Conservation (phyloP, 2,113 vertebrate genomes). For the Xiphias gladius region DNA sequence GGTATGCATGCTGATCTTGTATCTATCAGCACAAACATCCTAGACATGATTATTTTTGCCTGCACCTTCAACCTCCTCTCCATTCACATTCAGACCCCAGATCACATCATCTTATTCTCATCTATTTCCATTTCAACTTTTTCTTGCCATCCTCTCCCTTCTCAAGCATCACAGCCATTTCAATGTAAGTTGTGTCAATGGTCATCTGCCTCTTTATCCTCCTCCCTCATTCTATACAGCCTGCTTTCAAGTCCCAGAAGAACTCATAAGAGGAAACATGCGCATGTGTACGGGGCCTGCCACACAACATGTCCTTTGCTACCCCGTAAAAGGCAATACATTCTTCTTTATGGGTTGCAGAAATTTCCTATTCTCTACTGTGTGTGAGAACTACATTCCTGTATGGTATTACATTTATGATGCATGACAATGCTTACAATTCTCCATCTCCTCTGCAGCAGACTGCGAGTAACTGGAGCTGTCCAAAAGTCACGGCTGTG, state of each 20-base stretch:
- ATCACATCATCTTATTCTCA: constrained; percentile 64
- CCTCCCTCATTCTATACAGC: constrained; percentile 45
- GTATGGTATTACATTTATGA: constrained; percentile 76
- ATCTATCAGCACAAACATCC: constrained; percentile 72
- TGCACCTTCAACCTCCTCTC: constrained; percentile 64
- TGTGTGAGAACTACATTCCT: constrained; percentile 57
- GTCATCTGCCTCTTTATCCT: constrained; percentile 66
- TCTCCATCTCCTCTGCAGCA: constrained; percentile 68
- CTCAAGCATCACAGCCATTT: constrained; percentile 59
- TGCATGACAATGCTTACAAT: constrained; percentile 72
- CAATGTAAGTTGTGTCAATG: constrained; percentile 67
- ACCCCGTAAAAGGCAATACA: constrained; percentile 57
- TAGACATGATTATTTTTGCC: constrained; percentile 70
- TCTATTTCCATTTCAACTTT: constrained; percentile 59
- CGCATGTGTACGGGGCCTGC: constrained; percentile 67
- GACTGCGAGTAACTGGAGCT: constrained; percentile 63
- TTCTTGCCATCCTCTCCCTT: constrained; percentile 29
- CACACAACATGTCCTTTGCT: constrained; percentile 60
- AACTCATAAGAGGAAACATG: constrained; percentile 69
- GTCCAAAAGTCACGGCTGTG: constrained; percentile 75
- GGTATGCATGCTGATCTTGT: constrained; percentile 73
- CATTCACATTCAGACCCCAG: constrained; percentile 68
- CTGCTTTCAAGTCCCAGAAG: constrained; percentile 55
- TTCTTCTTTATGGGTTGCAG: constrained; percentile 59
- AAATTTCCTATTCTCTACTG: constrained; percentile 59